Evolutionary conservation across 2,797 vertebrate genomes (phyloP).

Genomic region (Cynopterus sphinx): DNA sequence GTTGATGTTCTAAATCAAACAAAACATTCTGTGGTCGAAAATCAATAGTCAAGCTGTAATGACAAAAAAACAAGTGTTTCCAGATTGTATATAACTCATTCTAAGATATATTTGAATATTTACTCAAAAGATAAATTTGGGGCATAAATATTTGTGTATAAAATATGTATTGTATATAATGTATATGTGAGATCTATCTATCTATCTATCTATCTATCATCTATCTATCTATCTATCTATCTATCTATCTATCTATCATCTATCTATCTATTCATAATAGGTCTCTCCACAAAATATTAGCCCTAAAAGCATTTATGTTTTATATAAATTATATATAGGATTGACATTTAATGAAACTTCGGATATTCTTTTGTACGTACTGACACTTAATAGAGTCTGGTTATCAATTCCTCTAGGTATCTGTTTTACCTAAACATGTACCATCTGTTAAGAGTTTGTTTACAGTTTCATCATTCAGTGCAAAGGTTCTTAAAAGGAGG

Average conservation of each 20-base stretch:
- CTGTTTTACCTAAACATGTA: neutral
- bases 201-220: too few relatives aligned
- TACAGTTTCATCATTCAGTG: neutral
- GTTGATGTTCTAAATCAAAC: neutral
- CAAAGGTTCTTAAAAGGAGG: neutral
- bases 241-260: neutral
- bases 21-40: neutral
- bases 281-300: neutral
- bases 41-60: neutral
- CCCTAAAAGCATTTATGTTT: neutral
- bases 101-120: neutral
- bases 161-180: neutral
- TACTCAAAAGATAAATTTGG: neutral
- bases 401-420: neutral
- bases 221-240: too few relatives aligned
- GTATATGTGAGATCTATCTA: too few relatives aligned
- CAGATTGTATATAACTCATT: neutral
- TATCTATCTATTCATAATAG: neutral
- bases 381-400: neutral
- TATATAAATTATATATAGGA: neutral
- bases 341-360: neutral
- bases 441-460: neutral
- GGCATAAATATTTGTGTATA: neutral
- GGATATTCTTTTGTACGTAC: neutral
- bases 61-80: neutral